A percentile compares a stretch with the other conserved stretches of the same genome.
Conservation (phyloP, 2,113 vertebrate genomes). For the Caranx melampygus region DNA sequence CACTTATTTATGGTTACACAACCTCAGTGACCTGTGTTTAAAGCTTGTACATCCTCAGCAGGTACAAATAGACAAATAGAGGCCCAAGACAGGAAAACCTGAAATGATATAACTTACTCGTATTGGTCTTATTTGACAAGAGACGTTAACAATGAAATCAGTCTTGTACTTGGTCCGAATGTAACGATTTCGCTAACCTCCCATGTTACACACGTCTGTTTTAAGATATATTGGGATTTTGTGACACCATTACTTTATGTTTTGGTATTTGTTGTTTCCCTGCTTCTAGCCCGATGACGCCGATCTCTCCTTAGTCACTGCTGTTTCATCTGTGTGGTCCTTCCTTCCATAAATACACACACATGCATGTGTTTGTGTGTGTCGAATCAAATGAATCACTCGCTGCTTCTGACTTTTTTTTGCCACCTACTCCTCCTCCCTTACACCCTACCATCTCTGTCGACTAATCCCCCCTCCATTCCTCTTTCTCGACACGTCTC, state of each 20-base stretch:
- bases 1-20: too few relatives aligned
- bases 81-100: too few relatives aligned
- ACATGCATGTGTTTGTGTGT: background rate
- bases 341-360: conserved; percentile 4
- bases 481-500: conserved; percentile 34
- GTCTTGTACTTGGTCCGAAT: too few relatives aligned
- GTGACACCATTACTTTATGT: background rate
- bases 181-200: background rate
- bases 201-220: background rate
- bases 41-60: too few relatives aligned
- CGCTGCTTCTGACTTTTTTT: background rate
- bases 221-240: conserved; percentile 7
- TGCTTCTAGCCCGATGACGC: background rate
- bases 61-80: too few relatives aligned
- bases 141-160: too few relatives aligned
- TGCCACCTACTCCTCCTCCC: conserved; percentile 14
- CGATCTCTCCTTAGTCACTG: conserved; percentile 21
- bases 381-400: conserved; percentile 48
- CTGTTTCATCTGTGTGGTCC: conserved; percentile 20
- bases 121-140: too few relatives aligned
- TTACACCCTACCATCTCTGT: conserved; percentile 15
- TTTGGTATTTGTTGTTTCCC: background rate
- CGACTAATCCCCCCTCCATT: conserved; percentile 19
- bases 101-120: too few relatives aligned
- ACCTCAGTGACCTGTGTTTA: too few relatives aligned